A percentile compares a stretch with the other conserved stretches of the same genome.
Conservation (phyloP, 2,888 invertebrate species). For the Clunio marinus region DNA sequence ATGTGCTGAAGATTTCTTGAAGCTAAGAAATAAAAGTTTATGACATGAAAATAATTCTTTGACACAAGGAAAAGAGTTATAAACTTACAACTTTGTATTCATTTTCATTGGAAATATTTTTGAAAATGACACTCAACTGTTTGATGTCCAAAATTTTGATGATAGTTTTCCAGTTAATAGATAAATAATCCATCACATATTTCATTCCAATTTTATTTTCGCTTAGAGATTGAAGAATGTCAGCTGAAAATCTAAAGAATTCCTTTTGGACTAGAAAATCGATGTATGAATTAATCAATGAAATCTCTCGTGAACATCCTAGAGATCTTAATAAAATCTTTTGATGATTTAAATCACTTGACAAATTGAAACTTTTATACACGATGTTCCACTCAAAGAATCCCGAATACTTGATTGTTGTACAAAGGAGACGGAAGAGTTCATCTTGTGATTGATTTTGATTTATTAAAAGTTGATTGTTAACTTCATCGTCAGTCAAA, state of each 20-base stretch:
- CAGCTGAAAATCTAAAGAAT: constrained; percentile 20
- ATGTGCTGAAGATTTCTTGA: constrained; percentile 18
- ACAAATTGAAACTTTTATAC: constrained; percentile 33
- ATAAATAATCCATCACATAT: constrained; percentile 39
- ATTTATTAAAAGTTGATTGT: constrained; percentile 25
- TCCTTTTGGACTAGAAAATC: constrained; percentile 34
- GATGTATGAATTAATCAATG: constrained; percentile 22
- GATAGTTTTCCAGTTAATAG: constrained; percentile 25
- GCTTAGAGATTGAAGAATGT: constrained; percentile 30
- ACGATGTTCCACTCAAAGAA: constrained; percentile 38
- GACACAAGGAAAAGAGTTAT: background rate
- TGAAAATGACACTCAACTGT: constrained; percentile 33
- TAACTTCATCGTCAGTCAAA: constrained; percentile 32
- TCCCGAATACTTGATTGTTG: constrained; percentile 38
- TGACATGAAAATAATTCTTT: no score
- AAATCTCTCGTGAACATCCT: constrained; percentile 26
- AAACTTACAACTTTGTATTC: constrained; percentile 38
- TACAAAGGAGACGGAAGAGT: constrained; percentile 36
- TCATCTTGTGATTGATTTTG: constrained; percentile 37
- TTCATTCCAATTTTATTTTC: constrained; percentile 39
- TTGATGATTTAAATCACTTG: constrained; percentile 28
- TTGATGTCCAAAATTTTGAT: constrained; percentile 21
- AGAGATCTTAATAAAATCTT: constrained; percentile 27
- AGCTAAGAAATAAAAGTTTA: no score
- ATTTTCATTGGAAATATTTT: constrained; percentile 37